Evolutionary conservation across 2,888 invertebrate genomes (phyloP).

Genomic region (Pelosia muscerda): DNA sequence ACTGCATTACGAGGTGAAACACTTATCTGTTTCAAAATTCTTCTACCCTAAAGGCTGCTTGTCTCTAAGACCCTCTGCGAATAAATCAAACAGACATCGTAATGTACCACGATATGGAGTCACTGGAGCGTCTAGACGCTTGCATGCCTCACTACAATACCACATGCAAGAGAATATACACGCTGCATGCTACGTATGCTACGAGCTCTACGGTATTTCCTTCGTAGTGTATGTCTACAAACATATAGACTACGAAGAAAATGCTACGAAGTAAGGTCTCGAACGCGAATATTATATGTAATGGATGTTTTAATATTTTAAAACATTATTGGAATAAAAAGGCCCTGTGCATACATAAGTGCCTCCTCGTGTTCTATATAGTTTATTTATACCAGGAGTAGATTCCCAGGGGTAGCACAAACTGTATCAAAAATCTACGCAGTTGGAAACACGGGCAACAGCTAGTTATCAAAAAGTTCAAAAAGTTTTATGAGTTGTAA

Average conservation of each 20-base stretch:
- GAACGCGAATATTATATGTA: background rate
- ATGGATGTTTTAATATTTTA: background rate
- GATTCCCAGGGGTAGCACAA: too few species aligned
- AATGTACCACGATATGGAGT: slow-evolving; percentile 12
- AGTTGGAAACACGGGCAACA: too few species aligned
- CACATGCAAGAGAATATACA: slow-evolving; percentile 20
- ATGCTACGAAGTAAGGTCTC: background rate
- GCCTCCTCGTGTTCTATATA: too few species aligned
- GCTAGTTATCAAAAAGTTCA: background rate
- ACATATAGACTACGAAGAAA: slow-evolving; percentile 17
- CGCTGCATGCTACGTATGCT: slow-evolving; percentile 38
- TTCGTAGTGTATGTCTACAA: slow-evolving; percentile 26
- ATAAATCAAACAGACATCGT: slow-evolving; percentile 13
- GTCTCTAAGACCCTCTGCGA: background rate
- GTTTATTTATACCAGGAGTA: too few species aligned
- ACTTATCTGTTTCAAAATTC: background rate
- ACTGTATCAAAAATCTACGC: too few species aligned
- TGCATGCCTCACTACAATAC: slow-evolving; percentile 14
- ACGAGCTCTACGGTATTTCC: slow-evolving; percentile 24
- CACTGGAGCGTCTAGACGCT: slow-evolving; percentile 24
- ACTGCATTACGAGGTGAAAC: background rate
- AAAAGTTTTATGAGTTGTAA: too few species aligned
- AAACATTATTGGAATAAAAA: background rate
- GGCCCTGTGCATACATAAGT: background rate
- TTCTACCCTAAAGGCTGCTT: background rate